Base-by-base conservation (phyloP, 2,888 invertebrate species). In the Drosophila merina region DNA sequence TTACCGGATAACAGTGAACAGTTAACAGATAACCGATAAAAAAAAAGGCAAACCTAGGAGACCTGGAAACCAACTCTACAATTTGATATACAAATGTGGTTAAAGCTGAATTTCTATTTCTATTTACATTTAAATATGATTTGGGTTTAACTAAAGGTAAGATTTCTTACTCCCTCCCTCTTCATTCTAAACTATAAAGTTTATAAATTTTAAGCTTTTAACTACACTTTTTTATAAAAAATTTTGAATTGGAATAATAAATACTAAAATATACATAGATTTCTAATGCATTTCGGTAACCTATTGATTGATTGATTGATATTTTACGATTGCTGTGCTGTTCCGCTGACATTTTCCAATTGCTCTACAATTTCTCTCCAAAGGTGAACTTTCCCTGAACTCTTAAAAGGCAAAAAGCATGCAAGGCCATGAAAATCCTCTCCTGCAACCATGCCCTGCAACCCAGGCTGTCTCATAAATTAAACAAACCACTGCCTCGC, bases 1-100 rank as follows among this genome's bases (percentile, higher is more conserved):
- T 50, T 38, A n/a, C 47, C 30, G 66, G 58, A 72, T 72, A 72
- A 64, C 49, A 55, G 38, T 20, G 14, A 14, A 10, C 45, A 70
- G 36, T 20, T 28, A 14, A 10, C 45, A 70, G 36, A 49, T 48
- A 50, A 25, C 44, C 50, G 54, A 64, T 54, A 64, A 54, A 36
- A n/a, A 33, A 30, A 30, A 20, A 20, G 20, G 20, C 20, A 20
- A 20, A 20, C 20, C 20, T 20, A 20, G 25, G 30, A 20, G 26
- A 30, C 31, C 44, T 31, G 10, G 12, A 52, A 10, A 9, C 47
- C 33, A 20, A 40, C 38, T 14, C 25, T 2, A 33, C 5, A n/a
- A 47, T 42, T 50, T 8, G 2, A 47, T 42, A 14, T 26, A 6
- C 25, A 42, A 14, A 36, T 4, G 25, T 8, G 28, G 14, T 14